phyloP scores from a whole-genome alignment of 2,113 vertebrate species.

The Aegithalos caudatus region DNA sequence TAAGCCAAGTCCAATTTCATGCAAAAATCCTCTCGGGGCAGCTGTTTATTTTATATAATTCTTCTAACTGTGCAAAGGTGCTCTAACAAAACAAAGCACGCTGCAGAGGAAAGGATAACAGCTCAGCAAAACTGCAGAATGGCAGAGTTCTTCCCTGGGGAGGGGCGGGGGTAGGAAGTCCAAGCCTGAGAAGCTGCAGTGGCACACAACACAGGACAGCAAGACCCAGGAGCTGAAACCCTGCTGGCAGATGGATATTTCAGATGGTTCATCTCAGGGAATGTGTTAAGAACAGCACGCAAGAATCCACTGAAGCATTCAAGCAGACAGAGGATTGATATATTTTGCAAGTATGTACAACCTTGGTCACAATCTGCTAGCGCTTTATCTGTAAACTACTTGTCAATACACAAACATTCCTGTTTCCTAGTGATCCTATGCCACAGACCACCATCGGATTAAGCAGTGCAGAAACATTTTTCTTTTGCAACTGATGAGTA shows the following conservation, averaged over 20 bases:
- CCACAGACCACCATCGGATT: neutral
- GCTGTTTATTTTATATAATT: neutral
- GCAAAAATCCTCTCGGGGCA: neutral
- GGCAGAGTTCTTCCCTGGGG: neutral
- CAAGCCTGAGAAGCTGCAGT: neutral
- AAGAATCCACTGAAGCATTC: neutral
- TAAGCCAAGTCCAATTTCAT: neutral
- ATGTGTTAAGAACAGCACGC: neutral
- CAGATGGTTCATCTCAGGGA: neutral
- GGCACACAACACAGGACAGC: neutral
- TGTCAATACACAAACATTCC: neutral
- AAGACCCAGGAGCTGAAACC: neutral
- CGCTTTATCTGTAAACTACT: neutral
- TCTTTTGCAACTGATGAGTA: neutral
- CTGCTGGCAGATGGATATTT: neutral
- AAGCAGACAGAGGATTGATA: neutral
- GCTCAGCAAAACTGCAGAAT: neutral
- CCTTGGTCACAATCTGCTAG: neutral
- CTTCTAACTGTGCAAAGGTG: constrained; percentile 19
- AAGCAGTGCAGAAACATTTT: neutral
- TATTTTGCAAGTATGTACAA: neutral
- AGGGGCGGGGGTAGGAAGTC: neutral
- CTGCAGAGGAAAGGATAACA: neutral
- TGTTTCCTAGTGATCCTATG: neutral
- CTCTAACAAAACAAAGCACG: neutral